Evolutionary conservation across 2,797 vertebrate species (phyloP).

Genomic region (Sternotherus odoratus): DNA sequence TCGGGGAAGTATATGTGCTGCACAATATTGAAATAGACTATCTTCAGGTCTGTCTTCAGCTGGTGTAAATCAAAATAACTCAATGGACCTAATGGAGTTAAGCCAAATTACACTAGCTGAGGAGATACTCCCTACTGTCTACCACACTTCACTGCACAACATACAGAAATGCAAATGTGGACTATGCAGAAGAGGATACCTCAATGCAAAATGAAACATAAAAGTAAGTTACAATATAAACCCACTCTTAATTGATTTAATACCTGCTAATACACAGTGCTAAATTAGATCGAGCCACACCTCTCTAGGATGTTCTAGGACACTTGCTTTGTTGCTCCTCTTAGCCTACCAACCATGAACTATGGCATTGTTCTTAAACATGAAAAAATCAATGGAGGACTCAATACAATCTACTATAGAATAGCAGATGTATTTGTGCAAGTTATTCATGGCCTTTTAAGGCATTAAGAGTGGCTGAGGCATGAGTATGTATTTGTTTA

Average conservation of each 20-base stretch:
- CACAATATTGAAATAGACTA: rapidly evolving
- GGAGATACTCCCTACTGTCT: rapidly evolving
- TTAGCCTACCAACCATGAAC: neutral
- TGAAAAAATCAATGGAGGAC: neutral
- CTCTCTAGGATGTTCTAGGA: neutral
- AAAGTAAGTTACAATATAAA: neutral
- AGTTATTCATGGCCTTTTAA: neutral
- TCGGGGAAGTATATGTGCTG: rapidly evolving
- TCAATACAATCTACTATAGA: constrained; percentile 11
- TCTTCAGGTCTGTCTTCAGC: neutral
- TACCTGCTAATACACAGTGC: rapidly evolving
- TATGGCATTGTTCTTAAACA: neutral
- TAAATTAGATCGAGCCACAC: neutral
- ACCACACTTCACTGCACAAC: rapidly evolving
- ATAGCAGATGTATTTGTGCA: neutral
- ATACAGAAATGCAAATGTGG: neutral
- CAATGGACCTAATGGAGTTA: rapidly evolving
- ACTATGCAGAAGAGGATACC: neutral
- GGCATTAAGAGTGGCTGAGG: neutral
- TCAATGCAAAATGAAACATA: neutral
- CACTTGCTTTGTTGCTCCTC: neutral
- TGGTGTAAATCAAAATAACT: neutral
- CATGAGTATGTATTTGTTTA: neutral
- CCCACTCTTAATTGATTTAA: rapidly evolving
- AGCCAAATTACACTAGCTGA: neutral